Percentiles rank a stretch among this genome's conserved stretches.
These are phyloP conservation scores for Cataglyphis hispanica DNA, from an alignment of 1,140 invertebrate species.

Conservation along the genomic window DNA sequence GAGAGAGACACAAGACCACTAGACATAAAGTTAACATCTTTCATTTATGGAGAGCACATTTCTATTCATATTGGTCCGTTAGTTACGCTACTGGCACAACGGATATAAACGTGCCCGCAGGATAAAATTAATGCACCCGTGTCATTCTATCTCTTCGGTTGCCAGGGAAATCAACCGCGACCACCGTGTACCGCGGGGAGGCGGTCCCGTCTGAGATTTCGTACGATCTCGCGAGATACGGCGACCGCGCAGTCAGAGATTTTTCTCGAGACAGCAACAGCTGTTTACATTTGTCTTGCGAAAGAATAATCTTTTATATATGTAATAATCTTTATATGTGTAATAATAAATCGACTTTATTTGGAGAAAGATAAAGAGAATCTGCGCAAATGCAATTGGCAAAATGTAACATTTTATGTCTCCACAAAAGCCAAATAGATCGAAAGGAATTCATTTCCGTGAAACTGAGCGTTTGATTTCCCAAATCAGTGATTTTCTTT, in stretches of 20 bases:
- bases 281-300: constrained; percentile 1
- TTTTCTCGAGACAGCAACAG: not conserved
- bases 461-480: not conserved
- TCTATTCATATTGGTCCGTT: not conserved
- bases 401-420: constrained; percentile 13
- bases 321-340: constrained; percentile 3
- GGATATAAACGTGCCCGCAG: constrained; percentile 17
- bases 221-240: constrained; percentile 10
- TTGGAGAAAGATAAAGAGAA: not conserved
- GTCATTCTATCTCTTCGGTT: constrained; percentile 10
- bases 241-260: not conserved
- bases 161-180: constrained; percentile 41
- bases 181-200: not conserved
- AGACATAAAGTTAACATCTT: not conserved
- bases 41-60: not conserved
- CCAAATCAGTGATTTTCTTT: not conserved
- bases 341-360: constrained; percentile 10
- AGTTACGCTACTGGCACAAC: constrained; percentile 3
- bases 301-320: not conserved
- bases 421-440: not conserved
- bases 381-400: not conserved
- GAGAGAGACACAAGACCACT: not conserved
- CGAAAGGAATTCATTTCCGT: not conserved
- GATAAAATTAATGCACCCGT: constrained; percentile 39
- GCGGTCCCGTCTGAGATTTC: constrained; percentile 16